Conservation (phyloP, 2,888 invertebrate species). For the Parnassius mnemosyne region DNA sequence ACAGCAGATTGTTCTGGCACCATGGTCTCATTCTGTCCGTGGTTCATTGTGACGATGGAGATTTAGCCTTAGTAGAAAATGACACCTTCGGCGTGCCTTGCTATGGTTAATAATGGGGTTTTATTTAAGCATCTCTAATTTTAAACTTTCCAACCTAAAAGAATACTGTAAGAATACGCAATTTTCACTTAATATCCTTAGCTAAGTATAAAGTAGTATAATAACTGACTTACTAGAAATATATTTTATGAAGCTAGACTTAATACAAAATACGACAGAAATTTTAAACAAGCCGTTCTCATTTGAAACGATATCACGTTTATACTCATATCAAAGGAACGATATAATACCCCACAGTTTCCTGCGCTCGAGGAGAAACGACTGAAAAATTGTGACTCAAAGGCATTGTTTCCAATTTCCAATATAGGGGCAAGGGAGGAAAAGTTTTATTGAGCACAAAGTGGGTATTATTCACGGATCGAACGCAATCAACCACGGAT, state of each 20-base stretch:
- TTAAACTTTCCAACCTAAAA: too few relatives aligned
- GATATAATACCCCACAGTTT: slow-evolving; percentile 65
- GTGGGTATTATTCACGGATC: slow-evolving; percentile 75
- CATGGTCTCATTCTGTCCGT: too few relatives aligned
- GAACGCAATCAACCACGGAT: slow-evolving; percentile 67
- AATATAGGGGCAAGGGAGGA: slow-evolving; percentile 64
- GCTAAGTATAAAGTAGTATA: too few relatives aligned
- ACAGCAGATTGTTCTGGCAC: too few relatives aligned
- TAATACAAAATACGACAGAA: slow-evolving; percentile 17
- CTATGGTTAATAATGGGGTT: too few relatives aligned
- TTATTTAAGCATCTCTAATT: too few relatives aligned
- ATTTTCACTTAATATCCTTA: too few relatives aligned
- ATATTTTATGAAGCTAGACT: slow-evolving; percentile 2
- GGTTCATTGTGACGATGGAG: too few relatives aligned
- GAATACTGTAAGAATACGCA: too few relatives aligned
- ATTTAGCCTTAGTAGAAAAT: too few relatives aligned
- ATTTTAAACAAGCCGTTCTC: slow-evolving; percentile 38
- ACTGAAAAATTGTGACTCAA: slow-evolving; percentile 71
- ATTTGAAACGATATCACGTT: slow-evolving; percentile 69
- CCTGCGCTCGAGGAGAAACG: slow-evolving; percentile 48
- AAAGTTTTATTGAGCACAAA: slow-evolving; percentile 78
- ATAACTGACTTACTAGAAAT: background rate
- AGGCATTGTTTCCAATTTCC: slow-evolving; percentile 79
- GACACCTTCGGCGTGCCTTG: too few relatives aligned
- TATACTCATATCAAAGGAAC: slow-evolving; percentile 71